Evolutionary conservation across 2,797 vertebrate genomes (phyloP).

Genomic region (Coregonus suidteri): DNA sequence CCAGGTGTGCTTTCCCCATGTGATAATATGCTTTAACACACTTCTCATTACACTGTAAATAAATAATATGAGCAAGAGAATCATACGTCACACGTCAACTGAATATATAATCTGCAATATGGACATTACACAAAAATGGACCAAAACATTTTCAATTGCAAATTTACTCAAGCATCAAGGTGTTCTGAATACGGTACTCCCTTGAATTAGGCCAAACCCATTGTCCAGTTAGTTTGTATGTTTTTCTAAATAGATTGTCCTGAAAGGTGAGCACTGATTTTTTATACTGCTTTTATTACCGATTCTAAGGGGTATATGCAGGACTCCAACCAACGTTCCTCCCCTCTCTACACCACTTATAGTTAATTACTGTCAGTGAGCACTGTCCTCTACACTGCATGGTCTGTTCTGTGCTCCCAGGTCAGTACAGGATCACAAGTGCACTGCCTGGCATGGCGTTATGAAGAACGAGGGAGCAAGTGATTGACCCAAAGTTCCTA

Average conservation of each 20-base stretch:
- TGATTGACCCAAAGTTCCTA: constrained; percentile 25
- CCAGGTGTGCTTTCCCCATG: constrained; percentile 87
- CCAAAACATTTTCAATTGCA: background rate
- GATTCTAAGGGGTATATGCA: background rate
- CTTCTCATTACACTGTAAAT: constrained; percentile 82
- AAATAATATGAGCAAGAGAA: constrained; percentile 25
- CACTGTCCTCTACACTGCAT: background rate
- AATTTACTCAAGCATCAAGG: constrained; percentile 7
- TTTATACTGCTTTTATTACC: background rate
- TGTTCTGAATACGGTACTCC: constrained; percentile 5
- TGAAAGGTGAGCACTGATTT: background rate
- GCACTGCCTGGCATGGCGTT: constrained; percentile 24
- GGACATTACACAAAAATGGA: constrained; percentile 15
- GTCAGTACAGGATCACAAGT: constrained; percentile 23
- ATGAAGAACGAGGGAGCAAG: constrained; percentile 44
- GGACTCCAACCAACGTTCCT: background rate
- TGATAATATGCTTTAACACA: constrained; percentile 86
- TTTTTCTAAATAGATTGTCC: background rate
- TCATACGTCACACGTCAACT: background rate
- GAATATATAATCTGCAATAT: background rate
- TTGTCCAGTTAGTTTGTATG: background rate
- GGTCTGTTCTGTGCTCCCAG: constrained; percentile 14
- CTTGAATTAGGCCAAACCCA: constrained; percentile 3
- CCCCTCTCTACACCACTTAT: background rate
- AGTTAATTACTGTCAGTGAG: no score